Conservation (phyloP, 2,113 vertebrate species). For the Corydoras sp. region DNA sequence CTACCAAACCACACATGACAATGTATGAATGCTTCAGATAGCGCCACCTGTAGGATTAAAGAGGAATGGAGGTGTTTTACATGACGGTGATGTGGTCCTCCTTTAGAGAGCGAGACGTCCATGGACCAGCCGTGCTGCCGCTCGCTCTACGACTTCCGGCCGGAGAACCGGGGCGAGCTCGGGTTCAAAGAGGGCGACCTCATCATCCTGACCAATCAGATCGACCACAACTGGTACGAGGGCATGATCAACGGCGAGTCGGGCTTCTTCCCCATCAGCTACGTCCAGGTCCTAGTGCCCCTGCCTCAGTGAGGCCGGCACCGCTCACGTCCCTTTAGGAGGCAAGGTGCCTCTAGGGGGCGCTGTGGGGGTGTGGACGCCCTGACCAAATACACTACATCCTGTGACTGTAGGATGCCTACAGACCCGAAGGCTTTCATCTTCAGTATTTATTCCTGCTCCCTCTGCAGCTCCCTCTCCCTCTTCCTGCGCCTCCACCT, state of each 20-base stretch:
- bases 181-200: conserved; percentile 92
- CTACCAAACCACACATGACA: too few species aligned
- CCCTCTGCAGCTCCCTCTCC: too few species aligned
- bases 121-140: conserved; percentile 89
- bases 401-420: too few species aligned
- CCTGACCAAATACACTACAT: too few species aligned
- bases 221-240: conserved; percentile 96
- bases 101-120: conserved; percentile 66
- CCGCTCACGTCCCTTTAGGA: conserved; percentile 37
- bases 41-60: too few species aligned
- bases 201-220: conserved; percentile 89
- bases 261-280: conserved; percentile 93
- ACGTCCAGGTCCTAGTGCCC: conserved; percentile 85
- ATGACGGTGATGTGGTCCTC: too few species aligned
- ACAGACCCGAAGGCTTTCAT: too few species aligned
- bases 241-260: conserved; percentile 83
- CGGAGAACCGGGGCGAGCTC: conserved; percentile 90
- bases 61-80: too few species aligned
- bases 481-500: too few species aligned
- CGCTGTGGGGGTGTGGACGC: too few species aligned
- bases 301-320: conserved; percentile 73
- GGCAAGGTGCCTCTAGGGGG: conserved; percentile 3
- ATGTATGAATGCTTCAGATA: too few species aligned
- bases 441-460: too few species aligned
- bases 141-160: conserved; percentile 87